Percentiles rank a stretch among this genome's conserved stretches.
These are phyloP conservation scores for Dysmachus trigonus DNA, from an alignment of 2,888 invertebrate genomes.

Conservation along the genomic window DNA sequence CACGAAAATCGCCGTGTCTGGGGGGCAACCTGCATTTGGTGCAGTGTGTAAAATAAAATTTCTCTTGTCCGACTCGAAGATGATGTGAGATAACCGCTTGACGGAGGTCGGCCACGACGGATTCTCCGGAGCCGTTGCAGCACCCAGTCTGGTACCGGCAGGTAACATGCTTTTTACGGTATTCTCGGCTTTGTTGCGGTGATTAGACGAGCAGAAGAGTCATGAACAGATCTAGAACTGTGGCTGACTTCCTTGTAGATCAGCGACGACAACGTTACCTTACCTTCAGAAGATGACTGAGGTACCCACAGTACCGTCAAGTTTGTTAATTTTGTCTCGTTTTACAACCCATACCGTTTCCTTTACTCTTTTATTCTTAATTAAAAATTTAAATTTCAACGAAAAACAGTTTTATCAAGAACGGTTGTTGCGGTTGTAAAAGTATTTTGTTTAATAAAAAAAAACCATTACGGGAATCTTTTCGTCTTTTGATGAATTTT, in stretches of 20 bases:
- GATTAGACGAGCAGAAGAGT: not conserved
- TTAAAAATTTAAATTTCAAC: not conserved
- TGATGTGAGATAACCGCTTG: not conserved
- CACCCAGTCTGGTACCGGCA: not conserved
- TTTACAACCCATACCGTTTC: not conserved
- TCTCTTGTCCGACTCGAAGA: not conserved
- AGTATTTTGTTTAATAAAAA: not conserved
- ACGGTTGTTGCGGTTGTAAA: not conserved
- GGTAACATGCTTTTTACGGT: not conserved
- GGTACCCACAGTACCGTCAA: not conserved
- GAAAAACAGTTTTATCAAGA: not conserved
- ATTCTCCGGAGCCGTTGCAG: not conserved
- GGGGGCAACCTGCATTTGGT: not conserved
- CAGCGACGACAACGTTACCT: not conserved
- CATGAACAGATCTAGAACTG: not conserved
- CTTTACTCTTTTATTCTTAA: not conserved
- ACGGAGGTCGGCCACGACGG: not conserved
- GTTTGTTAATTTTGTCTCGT: not conserved
- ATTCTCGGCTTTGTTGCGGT: not conserved
- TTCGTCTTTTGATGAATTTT: not conserved
- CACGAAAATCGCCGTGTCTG: not conserved
- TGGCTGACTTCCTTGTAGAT: not conserved
- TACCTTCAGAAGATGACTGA: not conserved
- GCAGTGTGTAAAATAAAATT: not conserved
- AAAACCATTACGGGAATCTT: not conserved